Evolutionary conservation across 2,113 vertebrate species (phyloP).

Genomic region (Myotis yumanensis): DNA sequence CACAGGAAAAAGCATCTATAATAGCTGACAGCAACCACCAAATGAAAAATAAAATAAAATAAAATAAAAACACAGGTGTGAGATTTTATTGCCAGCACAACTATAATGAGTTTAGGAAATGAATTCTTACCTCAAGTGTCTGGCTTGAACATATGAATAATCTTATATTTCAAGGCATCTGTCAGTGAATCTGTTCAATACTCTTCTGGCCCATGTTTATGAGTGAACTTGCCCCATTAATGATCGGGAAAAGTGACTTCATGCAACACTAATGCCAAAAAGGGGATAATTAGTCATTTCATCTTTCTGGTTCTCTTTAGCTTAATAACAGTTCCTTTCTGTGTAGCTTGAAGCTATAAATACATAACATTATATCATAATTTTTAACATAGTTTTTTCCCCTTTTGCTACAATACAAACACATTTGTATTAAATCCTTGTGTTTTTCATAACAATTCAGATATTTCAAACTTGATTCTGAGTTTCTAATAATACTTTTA

Average conservation of each 20-base stretch:
- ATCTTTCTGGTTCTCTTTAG: not conserved
- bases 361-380: not conserved
- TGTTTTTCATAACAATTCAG: constrained; percentile 42
- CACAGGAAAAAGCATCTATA: not conserved
- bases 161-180: not conserved
- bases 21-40: not conserved
- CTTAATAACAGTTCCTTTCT: constrained; percentile 28
- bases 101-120: constrained; percentile 39
- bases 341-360: constrained; percentile 40
- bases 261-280: constrained; percentile 46
- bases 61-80: not conserved
- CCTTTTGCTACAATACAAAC: not conserved
- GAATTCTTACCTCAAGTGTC: not conserved
- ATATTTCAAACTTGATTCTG: constrained; percentile 13
- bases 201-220: not conserved
- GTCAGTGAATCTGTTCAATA: not conserved
- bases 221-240: not conserved
- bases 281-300: constrained; percentile 1
- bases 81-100: constrained; percentile 56
- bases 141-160: not conserved
- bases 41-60: not conserved
- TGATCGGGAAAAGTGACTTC: constrained; percentile 36
- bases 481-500: constrained; percentile 38
- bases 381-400: constrained; percentile 16
- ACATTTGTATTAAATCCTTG: not conserved